Evolutionary conservation across 2,113 vertebrate genomes (phyloP).

Genomic region (Amphiprion ocellaris): DNA sequence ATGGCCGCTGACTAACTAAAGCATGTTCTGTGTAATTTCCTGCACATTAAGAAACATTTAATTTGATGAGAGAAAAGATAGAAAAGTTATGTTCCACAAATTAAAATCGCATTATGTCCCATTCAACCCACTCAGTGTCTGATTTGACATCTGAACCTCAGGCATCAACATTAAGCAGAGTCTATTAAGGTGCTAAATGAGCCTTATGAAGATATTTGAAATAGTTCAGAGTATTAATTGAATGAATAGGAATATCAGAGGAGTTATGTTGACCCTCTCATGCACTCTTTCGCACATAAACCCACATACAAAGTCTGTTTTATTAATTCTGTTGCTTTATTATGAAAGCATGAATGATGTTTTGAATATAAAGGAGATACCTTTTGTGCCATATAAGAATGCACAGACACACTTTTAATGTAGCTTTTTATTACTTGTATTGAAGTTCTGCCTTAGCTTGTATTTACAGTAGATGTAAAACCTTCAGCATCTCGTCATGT

Average conservation of each 20-base stretch:
- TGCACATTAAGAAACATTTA: neutral
- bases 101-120: constrained; percentile 36
- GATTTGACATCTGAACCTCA: constrained; percentile 45
- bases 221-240: constrained; percentile 49
- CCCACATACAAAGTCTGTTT: neutral
- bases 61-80: constrained; percentile 10
- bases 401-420: neutral
- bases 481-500: constrained; percentile 20
- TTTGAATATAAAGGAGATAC: neutral
- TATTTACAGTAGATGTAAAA: constrained; percentile 9
- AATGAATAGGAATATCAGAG: constrained; percentile 35
- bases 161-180: constrained; percentile 28
- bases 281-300: constrained; percentile 17
- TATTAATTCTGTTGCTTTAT: neutral
- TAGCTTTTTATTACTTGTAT: neutral
- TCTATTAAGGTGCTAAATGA: constrained; percentile 50
- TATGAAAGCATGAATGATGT: neutral
- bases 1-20: neutral
- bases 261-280: constrained; percentile 14
- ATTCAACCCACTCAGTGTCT: constrained; percentile 7
- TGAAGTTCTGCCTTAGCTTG: constrained; percentile 10
- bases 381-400: neutral
- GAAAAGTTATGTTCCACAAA: constrained; percentile 15
- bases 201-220: constrained; percentile 49
- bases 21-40: neutral